These are phyloP conservation scores for Tetrax tetrax DNA, from an alignment of 2,113 vertebrate species.

Conservation along the genomic window DNA sequence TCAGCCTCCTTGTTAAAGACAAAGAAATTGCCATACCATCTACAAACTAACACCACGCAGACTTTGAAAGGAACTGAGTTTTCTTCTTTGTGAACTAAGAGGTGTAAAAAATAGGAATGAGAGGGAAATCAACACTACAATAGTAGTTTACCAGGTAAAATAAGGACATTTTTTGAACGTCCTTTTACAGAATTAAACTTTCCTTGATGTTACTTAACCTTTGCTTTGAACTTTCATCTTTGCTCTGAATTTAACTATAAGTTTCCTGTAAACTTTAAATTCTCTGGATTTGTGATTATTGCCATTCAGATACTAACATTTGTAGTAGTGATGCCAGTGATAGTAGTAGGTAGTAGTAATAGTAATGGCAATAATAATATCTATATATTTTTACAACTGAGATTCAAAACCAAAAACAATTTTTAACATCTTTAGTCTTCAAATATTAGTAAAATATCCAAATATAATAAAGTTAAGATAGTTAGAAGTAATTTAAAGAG, in stretches of 20 bases:
- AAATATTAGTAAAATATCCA: background rate
- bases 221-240: background rate
- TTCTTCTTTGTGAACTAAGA: background rate
- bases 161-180: accelerated
- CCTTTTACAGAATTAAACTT: background rate
- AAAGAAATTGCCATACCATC: background rate
- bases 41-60: background rate
- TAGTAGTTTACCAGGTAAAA: background rate
- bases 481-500: background rate
- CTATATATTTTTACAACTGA: background rate
- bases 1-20: background rate
- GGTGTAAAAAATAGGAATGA: background rate
- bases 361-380: background rate
- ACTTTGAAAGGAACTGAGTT: background rate
- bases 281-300: background rate
- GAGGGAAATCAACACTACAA: background rate
- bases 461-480: background rate
- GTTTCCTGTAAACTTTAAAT: background rate
- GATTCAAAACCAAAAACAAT: background rate
- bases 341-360: background rate
- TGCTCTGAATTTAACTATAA: background rate
- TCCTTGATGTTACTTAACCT: background rate
- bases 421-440: background rate
- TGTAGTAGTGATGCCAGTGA: no score
- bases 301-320: background rate